Percentiles rank a stretch among this genome's conserved stretches.
These are phyloP conservation scores for Pedionomus torquatus DNA, from an alignment of 2,113 vertebrate species.

Conservation along the genomic window DNA sequence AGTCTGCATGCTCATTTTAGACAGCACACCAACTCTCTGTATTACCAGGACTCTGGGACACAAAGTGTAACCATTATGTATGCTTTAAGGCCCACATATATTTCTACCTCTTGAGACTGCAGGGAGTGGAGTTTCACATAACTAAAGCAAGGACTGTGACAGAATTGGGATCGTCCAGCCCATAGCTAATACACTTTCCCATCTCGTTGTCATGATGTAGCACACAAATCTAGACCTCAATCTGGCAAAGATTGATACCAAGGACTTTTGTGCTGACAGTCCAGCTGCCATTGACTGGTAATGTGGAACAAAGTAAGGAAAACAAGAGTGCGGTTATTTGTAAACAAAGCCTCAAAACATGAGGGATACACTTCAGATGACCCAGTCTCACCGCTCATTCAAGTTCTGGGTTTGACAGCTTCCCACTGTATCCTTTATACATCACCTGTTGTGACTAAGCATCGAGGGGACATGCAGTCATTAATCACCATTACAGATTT, in stretches of 20 bases:
- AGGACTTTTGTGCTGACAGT: neutral
- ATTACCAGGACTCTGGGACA: neutral
- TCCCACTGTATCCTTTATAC: slow-evolving; percentile 47
- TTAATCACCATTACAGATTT: slow-evolving; percentile 53
- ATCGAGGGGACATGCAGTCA: slow-evolving; percentile 20
- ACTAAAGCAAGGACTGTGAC: neutral
- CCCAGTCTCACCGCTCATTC: slow-evolving; percentile 1
- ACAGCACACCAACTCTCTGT: neutral
- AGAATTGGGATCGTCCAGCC: neutral
- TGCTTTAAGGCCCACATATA: neutral
- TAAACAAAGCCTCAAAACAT: neutral
- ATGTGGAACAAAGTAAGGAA: neutral
- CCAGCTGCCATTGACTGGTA: neutral
- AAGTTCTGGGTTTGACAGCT: slow-evolving; percentile 33
- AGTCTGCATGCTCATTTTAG: neutral
- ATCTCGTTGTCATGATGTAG: neutral
- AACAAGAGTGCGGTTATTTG: neutral
- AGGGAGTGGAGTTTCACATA: neutral
- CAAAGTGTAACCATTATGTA: neutral
- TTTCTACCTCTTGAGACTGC: neutral
- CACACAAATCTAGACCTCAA: neutral
- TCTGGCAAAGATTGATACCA: neutral
- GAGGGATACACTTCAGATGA: neutral
- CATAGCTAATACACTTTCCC: neutral
- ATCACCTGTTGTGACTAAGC: slow-evolving; percentile 52